Percentiles rank a stretch among this genome's conserved stretches.
phyloP scores from a whole-genome alignment of 2,113 vertebrate genomes.

The Ahaetulla prasina region DNA sequence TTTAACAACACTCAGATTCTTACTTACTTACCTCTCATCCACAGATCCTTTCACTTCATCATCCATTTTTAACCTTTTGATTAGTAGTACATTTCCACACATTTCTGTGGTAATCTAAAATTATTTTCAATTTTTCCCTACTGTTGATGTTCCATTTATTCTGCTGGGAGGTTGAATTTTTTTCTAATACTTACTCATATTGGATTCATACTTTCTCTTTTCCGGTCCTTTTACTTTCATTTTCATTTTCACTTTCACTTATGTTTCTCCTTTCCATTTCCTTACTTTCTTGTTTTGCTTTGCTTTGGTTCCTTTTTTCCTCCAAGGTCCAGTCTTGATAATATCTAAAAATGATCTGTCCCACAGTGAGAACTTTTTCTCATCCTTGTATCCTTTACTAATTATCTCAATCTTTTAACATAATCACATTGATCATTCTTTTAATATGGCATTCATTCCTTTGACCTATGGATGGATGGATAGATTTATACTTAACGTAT shows the following conservation, averaged over 20 bases:
- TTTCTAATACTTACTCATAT: background rate
- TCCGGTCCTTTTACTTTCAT: background rate
- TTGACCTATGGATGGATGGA: background rate
- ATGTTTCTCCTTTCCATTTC: background rate
- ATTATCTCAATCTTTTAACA: background rate
- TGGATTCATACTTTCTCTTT: background rate
- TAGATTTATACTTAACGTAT: background rate
- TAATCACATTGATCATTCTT: background rate
- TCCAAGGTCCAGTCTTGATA: background rate
- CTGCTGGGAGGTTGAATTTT: background rate
- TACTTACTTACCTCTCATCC: background rate
- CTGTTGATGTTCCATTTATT: background rate
- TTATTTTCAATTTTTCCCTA: background rate
- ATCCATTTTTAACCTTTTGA: background rate
- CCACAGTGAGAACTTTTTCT: background rate
- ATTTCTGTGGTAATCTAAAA: background rate
- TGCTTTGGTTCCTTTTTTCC: background rate
- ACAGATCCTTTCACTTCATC: background rate
- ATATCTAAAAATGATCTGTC: background rate
- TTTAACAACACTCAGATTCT: background rate
- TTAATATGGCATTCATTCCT: background rate
- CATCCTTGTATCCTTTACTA: background rate
- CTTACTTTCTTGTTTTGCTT: background rate
- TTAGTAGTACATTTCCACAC: background rate
- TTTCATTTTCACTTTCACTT: background rate